Evolutionary conservation across 2,797 vertebrate genomes (phyloP), one percentile per base, ranked within the genome.

Genomic region (Amazonetta brasiliensis): DNA sequence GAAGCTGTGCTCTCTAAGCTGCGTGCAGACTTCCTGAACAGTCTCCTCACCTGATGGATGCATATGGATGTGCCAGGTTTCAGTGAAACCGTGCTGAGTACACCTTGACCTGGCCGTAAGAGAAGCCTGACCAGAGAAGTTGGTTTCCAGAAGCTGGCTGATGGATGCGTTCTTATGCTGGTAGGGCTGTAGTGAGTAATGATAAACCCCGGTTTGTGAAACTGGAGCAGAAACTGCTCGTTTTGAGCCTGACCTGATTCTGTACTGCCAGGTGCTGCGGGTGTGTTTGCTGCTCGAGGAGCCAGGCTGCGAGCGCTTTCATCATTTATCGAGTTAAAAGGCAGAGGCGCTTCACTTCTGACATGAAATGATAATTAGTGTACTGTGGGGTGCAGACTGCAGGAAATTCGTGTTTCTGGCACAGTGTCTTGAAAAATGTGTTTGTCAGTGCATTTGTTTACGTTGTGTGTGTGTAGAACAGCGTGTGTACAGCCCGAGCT

Each of bases 201-300:
- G 62, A 81, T 83, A 76, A 95, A 64, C 44, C 26, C 43, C 21
- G 60, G 48, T 72, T 76, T 0, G 28, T 79, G 93, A 74, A 96
- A 93, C 81, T 94, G 75, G 91, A 90, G 76, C 83, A 54, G 21
- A 31, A 28, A 39, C 69, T 66, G 0, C 78, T 86, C 64, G 35
- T 79, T 96, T 81, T 69, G 84, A 92, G 86, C 43, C 66, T 96
- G 95, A 94, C 93, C 93, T 88, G 91, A 46, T 94, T 97, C 87
- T 84, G 71, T 69, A 79, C 35, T 25, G 81, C 20, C 69, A 64
- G 76, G 74, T 60, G 44, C 12, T 48, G 84, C 12, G 37, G 86
- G 76, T 85, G 74, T n/a, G 81, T 54, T 48, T 48, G 69, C 68
- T 18, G 22, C 85, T 96, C 1, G n/a, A 95, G 90, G 79, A 81